Evolutionary conservation across 1,140 invertebrate species (phyloP).

Genomic region (Cydia pomonella): DNA sequence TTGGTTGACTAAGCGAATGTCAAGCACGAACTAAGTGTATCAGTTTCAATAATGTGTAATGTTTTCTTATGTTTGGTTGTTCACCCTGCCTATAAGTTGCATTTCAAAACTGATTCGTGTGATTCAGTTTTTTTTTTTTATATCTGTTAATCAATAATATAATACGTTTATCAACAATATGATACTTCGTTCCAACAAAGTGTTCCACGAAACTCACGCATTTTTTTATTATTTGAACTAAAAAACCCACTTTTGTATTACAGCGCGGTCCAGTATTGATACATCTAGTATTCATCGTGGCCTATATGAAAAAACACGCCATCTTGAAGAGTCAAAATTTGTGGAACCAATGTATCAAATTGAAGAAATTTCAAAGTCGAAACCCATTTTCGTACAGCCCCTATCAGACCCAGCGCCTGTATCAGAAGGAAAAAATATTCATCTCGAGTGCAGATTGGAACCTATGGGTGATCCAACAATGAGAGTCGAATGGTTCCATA

Average conservation of each 20-base stretch:
- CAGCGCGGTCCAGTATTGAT: conserved; percentile 92
- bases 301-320: conserved; percentile 92
- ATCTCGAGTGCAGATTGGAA: conserved; percentile 93
- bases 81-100: no score
- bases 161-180: no score
- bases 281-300: conserved; percentile 92
- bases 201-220: no score
- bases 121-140: no score
- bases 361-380: conserved; percentile 96
- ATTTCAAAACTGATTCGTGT: no score
- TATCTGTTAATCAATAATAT: no score
- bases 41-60: no score
- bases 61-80: no score
- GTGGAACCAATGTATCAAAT: conserved; percentile 93
- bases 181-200: no score
- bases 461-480: conserved; percentile 98
- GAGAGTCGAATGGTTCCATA: conserved; percentile 97
- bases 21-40: no score
- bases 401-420: conserved; percentile 90
- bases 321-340: conserved; percentile 92
- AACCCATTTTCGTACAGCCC: conserved; percentile 93
- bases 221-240: no score
- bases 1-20: no score
- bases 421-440: conserved; percentile 94
- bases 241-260: conserved; percentile 53